Evolutionary conservation across 1,140 invertebrate species (phyloP), one percentile per base, ranked within the genome.

Genomic region (Anastrepha ludens): DNA sequence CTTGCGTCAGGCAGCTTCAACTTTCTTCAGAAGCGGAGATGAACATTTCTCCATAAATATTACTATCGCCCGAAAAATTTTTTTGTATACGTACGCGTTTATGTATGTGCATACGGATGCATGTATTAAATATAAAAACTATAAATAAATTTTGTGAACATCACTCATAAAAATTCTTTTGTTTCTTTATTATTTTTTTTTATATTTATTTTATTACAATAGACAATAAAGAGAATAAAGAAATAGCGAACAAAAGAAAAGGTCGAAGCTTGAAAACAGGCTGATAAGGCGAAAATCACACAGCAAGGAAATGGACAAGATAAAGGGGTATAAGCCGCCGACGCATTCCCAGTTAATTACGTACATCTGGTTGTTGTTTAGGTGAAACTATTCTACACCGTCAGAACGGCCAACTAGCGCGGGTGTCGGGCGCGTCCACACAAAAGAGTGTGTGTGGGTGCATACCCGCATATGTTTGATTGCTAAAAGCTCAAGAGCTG

Each of bases 401-500:
- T 58, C 29, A 29, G 39, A 67, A 39, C 65, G 65, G 20, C 7
- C n/a, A 29, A 70, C 39, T 29, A 70, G 67, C 39, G 3, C 9
- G 15, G 60, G 60, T 62, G 8, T 62, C 4, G 50, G 50, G 50
- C 50, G 50, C 50, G 1, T 55, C 6, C 6, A 55, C 6, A 55
- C 6, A 55, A 55, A 55, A 55, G 11, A 2, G 6, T 55, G 50
- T 62, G 13, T n/a, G 13, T 62, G 60, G 1, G 20, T 15, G 60
- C 20, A 4, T 64, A 20, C 9, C 0, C 39, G 64, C 39, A 13
- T 74, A 15, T 74, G 39, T 11, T 55, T 17, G 41, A 47, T 44
- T 15, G 67, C 67, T 47, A 44, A 74, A 74, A 74, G 67, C 67
- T 74, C 41, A 39, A 15, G 44, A 74, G 39, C 67, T 29, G 29